A percentile compares a stretch with the other conserved stretches of the same genome.
phyloP scores from a whole-genome alignment of 2,888 invertebrate genomes.

The Chaetogeoica ovagalla region DNA sequence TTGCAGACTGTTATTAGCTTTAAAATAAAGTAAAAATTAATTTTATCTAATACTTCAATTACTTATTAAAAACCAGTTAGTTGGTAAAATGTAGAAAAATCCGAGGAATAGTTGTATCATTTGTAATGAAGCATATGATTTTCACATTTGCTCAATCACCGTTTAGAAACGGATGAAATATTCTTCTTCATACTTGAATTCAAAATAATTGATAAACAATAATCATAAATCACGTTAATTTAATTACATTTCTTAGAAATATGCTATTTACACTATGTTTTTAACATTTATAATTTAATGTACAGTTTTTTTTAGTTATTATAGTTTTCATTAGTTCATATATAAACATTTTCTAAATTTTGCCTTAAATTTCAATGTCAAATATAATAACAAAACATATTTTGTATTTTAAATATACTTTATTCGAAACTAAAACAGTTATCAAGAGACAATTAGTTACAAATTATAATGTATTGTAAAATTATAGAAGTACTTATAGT shows the following conservation, averaged over 20 bases:
- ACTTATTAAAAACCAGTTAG: not conserved
- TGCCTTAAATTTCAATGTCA: not conserved
- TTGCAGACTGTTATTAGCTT: not conserved
- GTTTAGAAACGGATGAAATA: not conserved
- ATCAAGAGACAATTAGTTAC: no score
- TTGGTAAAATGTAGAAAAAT: not conserved
- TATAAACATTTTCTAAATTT: not conserved
- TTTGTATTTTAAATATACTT: no score
- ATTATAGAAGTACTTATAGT: not conserved
- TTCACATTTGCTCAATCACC: not conserved
- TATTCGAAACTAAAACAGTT: no score
- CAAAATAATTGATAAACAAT: slow-evolving; percentile 14
- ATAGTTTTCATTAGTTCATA: no score
- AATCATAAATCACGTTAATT: not conserved
- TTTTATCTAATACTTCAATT: not conserved
- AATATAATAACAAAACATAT: no score
- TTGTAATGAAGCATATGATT: not conserved
- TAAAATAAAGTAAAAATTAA: not conserved
- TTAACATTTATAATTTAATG: not conserved
- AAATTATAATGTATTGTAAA: not conserved
- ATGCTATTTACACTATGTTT: not conserved
- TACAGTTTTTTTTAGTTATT: no score
- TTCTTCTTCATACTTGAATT: not conserved
- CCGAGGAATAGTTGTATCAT: not conserved
- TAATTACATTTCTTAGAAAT: slow-evolving; percentile 3